These are phyloP conservation scores for Panonychus citri DNA, from an alignment of 1,140 invertebrate species.

Conservation along the genomic window DNA sequence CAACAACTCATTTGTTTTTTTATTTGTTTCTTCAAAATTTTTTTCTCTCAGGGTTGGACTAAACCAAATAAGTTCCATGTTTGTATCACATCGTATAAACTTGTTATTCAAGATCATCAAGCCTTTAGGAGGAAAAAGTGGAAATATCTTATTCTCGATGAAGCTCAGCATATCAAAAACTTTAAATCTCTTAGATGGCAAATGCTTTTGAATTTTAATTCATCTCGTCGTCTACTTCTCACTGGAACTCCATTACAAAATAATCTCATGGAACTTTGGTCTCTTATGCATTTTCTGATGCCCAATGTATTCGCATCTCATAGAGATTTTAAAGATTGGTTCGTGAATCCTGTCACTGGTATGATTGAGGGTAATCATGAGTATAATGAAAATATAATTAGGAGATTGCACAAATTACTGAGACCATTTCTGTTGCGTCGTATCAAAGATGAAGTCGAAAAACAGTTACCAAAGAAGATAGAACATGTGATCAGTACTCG, in stretches of 20 bases:
- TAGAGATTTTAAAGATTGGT: conserved; percentile 87
- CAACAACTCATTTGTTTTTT: neutral
- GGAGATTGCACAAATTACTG: conserved; percentile 87
- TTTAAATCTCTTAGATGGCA: conserved; percentile 99
- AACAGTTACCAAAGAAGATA: conserved; percentile 96
- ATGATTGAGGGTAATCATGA: conserved; percentile 94
- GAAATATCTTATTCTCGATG: conserved; percentile 97
- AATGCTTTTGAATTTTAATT: conserved; percentile 83
- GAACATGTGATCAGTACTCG: conserved; percentile 91
- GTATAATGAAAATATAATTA: conserved; percentile 80
- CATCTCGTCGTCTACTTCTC: conserved; percentile 70
- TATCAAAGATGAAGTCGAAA: conserved; percentile 92
- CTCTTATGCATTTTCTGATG: conserved; percentile 99
- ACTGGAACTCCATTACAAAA: conserved; percentile 98
- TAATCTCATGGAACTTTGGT: conserved; percentile 98
- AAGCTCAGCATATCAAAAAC: conserved; percentile 99
- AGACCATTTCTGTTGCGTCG: conserved; percentile 85
- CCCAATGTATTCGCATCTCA: conserved; percentile 96
- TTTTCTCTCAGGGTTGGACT: conserved; percentile 59
- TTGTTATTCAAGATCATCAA: conserved; percentile 95
- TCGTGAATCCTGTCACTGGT: conserved; percentile 87
- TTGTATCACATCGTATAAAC: conserved; percentile 97
- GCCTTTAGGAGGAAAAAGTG: conserved; percentile 92
- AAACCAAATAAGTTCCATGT: conserved; percentile 98
- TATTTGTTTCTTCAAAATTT: neutral